These are phyloP conservation scores for Calyptomena viridis DNA, from an alignment of 2,113 vertebrate species.

Conservation along the genomic window DNA sequence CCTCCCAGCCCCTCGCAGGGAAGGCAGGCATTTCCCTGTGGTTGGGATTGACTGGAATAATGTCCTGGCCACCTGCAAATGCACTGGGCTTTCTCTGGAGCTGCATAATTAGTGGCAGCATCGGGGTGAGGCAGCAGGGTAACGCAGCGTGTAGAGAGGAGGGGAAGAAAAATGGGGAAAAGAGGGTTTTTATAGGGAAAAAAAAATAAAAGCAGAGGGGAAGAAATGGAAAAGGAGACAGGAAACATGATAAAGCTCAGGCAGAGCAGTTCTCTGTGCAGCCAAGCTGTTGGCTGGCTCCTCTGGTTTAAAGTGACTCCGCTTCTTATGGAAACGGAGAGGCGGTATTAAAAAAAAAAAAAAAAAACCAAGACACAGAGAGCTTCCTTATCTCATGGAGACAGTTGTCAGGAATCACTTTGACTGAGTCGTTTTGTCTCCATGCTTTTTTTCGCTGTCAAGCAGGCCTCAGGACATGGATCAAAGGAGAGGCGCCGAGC, in stretches of 20 bases:
- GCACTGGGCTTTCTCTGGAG: not conserved
- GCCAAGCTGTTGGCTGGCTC: conserved; percentile 66
- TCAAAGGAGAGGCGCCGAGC: conserved; percentile 92
- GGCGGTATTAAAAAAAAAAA: conserved; percentile 75
- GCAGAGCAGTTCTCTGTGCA: not conserved
- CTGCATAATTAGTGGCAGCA: not conserved
- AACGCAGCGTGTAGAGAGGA: not conserved
- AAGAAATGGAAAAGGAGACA: not conserved
- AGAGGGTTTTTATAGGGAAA: not conserved
- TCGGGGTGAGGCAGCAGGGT: not conserved
- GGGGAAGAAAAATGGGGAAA: not conserved
- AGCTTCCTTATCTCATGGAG: conserved; percentile 93
- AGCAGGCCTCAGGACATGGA: conserved; percentile 97
- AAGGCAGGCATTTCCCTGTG: conserved; percentile 17
- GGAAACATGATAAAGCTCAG: conserved; percentile 29
- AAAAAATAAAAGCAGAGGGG: too few relatives aligned
- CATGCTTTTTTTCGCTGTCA: conserved; percentile 87
- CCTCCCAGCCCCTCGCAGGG: not conserved
- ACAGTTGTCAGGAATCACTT: conserved; percentile 99
- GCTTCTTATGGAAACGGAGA: conserved; percentile 81
- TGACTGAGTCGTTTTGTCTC: conserved; percentile 92
- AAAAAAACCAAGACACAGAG: conserved; percentile 69
- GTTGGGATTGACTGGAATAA: not conserved
- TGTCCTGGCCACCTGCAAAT: not conserved
- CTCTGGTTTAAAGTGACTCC: conserved; percentile 79